phyloP scores from a whole-genome alignment of 2,797 vertebrate genomes.

The Pangasius larnaudii region DNA sequence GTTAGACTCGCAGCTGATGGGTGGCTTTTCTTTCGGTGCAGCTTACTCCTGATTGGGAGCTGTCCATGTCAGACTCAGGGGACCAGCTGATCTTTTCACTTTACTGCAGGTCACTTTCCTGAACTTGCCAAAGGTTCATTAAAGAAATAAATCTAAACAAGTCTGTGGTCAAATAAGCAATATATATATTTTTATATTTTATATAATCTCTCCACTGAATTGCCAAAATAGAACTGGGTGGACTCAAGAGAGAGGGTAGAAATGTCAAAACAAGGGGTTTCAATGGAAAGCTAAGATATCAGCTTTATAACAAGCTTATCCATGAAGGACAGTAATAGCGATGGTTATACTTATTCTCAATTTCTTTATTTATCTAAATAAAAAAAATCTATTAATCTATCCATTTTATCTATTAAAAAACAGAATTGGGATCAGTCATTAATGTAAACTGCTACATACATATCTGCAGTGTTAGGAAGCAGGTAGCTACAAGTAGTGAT shows the following conservation, averaged over 20 bases:
- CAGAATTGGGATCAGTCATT: not conserved
- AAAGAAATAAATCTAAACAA: not conserved
- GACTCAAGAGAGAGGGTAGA: not conserved
- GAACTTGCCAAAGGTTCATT: constrained; percentile 14
- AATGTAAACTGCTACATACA: not conserved
- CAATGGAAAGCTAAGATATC: not conserved
- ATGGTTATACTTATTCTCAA: not conserved
- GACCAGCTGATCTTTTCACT: constrained; percentile 45
- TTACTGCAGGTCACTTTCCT: constrained; percentile 46
- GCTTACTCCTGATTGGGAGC: constrained; percentile 63
- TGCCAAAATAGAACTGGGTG: not conserved
- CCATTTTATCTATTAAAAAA: not conserved
- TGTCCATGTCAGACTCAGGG: constrained; percentile 64
- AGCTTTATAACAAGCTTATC: not conserved
- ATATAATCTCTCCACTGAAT: not conserved
- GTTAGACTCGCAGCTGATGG: constrained; percentile 57
- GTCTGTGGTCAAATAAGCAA: not conserved
- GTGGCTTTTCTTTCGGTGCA: constrained; percentile 63
- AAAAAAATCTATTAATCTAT: not conserved
- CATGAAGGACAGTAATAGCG: not conserved
- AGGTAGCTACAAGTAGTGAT: not conserved
- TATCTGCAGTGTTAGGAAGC: not conserved
- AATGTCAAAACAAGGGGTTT: not conserved
- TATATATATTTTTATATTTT: not conserved
- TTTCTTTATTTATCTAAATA: not conserved